A percentile compares a stretch with the other conserved stretches of the same genome.
Evolutionary conservation across 2,888 invertebrate species (phyloP).

Genomic region (Fabriciana adippe): DNA sequence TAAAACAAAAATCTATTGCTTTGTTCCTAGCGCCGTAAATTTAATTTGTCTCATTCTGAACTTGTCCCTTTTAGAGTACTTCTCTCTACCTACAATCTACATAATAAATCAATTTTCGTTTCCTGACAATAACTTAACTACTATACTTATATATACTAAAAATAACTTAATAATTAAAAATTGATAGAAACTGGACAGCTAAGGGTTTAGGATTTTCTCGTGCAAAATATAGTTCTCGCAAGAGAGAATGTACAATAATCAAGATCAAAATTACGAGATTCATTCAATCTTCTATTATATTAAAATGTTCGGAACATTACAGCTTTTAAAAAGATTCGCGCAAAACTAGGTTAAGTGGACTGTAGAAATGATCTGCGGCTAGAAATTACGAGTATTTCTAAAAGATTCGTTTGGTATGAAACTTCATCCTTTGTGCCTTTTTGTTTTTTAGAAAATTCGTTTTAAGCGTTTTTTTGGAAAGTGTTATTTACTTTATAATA

Average conservation of each 20-base stretch:
- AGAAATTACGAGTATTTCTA: constrained; percentile 23
- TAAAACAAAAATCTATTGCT: too few species aligned
- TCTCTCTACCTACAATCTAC: too few species aligned
- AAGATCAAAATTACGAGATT: neutral
- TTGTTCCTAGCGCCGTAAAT: too few species aligned
- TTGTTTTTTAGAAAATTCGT: neutral
- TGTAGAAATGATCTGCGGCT: constrained; percentile 32
- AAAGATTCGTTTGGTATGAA: constrained; percentile 25
- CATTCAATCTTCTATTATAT: constrained; percentile 11
- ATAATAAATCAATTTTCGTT: too few species aligned
- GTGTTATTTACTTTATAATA: neutral
- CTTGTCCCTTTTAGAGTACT: too few species aligned
- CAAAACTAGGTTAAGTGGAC: constrained; percentile 36
- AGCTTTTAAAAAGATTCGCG: constrained; percentile 25
- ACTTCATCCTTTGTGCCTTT: constrained; percentile 8
- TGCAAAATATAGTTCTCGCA: too few species aligned
- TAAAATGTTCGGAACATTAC: constrained; percentile 8
- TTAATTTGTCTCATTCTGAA: too few species aligned
- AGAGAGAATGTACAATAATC: constrained; percentile 4
- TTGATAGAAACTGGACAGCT: too few species aligned
- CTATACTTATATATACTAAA: too few species aligned
- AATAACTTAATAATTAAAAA: too few species aligned
- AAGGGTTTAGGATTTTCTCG: too few species aligned
- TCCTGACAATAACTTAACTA: too few species aligned
- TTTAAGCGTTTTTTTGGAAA: neutral